Percentiles rank a stretch among this genome's conserved stretches.
Evolutionary conservation across 2,888 invertebrate genomes (phyloP).

Genomic region (Lydus trimaculatus): DNA sequence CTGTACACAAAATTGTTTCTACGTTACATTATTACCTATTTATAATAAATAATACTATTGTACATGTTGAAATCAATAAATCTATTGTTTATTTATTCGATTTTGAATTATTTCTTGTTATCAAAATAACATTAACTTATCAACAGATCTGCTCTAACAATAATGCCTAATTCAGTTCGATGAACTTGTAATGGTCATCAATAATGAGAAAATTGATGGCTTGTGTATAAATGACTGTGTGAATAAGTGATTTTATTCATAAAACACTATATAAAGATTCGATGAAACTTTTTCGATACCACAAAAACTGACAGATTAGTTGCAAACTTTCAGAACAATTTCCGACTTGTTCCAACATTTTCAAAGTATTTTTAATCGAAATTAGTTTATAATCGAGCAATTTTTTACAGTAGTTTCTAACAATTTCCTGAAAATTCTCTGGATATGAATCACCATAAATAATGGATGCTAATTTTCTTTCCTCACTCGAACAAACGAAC

Average conservation of each 20-base stretch:
- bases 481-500: slow-evolving; percentile 43
- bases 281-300: background rate
- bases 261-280: background rate
- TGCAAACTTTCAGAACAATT: background rate
- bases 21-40: slow-evolving; percentile 9
- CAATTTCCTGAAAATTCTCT: slow-evolving; percentile 30
- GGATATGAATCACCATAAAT: slow-evolving; percentile 44
- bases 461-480: slow-evolving; percentile 34
- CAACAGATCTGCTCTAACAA: background rate
- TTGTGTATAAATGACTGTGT: background rate
- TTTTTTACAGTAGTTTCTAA: background rate
- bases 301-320: background rate
- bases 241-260: background rate
- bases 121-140: background rate
- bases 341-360: background rate
- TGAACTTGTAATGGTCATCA: background rate
- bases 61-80: slow-evolving; percentile 38
- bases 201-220: background rate
- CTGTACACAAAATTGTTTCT: slow-evolving; percentile 34
- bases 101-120: slow-evolving; percentile 20
- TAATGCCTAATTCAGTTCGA: background rate
- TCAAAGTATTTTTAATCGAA: slow-evolving; percentile 12
- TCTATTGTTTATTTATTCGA: slow-evolving; percentile 33
- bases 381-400: slow-evolving; percentile 22
- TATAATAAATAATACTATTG: slow-evolving; percentile 31